Evolutionary conservation across 2,888 invertebrate species (phyloP), one percentile per base, ranked within the genome.

Genomic region (Eilema caniola): DNA sequence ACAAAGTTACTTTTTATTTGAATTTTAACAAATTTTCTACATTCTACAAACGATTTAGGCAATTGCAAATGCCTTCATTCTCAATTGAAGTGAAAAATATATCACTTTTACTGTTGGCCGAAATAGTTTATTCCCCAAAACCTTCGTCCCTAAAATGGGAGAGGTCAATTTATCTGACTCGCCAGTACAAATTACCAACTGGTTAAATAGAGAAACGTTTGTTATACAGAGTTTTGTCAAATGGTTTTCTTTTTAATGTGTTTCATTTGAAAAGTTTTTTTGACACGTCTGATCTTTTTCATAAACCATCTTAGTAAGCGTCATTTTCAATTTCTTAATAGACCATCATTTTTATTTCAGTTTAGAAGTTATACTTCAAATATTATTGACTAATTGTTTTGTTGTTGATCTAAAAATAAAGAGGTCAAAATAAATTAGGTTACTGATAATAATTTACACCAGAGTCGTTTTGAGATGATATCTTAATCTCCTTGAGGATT

Each of bases 171-270:
- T 79, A 82, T 82, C 73, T 83, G 66, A 78, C 72, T 79, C 66
- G 73, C 78, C 78, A 76, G 80, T 82, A 82, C 82, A 83, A 82
- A 82, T 82, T 83, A 78, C 78, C 76, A 73, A 70, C 72, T 72
- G 74, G 33, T 23, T 62, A 23, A 23, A 62, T 37, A n/a, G n/a
- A 62, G 31, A 25, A 20, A 28, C 11, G 24, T 20, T 24, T 31
- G 31, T 28, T n/a, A 60, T 60, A 60, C 11, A 10, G 60, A 60
- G 5, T 5, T 53, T 47, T 53, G 1, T 1, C 20, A 16, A 47
- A n/a, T n/a, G 53, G 10, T 53, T 53, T 8, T 53, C 53, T 10
- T 8, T 10, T n/a, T 53, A n/a, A n/a, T n/a, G n/a, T 5, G 53
- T 53, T 53, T 53, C 53, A 53, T 53, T 53, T 72, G n/a, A n/a